These are phyloP conservation scores for Nephrotoma guestfalica DNA, from an alignment of 2,888 invertebrate genomes.

Conservation along the genomic window DNA sequence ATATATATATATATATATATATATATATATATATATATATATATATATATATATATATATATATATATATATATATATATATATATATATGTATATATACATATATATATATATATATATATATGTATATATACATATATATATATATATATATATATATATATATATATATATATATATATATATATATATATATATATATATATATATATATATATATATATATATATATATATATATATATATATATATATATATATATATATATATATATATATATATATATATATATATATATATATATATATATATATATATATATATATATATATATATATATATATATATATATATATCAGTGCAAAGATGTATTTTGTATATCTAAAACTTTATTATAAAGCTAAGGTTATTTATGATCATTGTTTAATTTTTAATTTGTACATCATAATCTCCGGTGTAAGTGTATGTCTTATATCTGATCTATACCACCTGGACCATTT, in stretches of 20 bases:
- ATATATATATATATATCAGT: background rate
- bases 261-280: background rate
- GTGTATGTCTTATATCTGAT: background rate
- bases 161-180: background rate
- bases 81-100: background rate
- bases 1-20: background rate
- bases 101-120: background rate
- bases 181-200: background rate
- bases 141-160: background rate
- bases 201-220: background rate
- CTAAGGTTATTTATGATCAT: background rate
- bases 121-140: background rate
- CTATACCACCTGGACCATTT: constrained; percentile 23
- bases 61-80: background rate
- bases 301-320: background rate
- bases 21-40: constrained; percentile 1
- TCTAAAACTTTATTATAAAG: background rate
- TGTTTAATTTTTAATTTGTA: background rate
- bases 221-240: background rate
- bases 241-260: background rate
- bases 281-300: background rate
- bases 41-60: constrained; percentile 1
- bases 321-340: background rate
- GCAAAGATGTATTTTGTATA: background rate
- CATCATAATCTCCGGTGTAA: background rate